Evolutionary conservation across 2,113 vertebrate genomes (phyloP).

Genomic region (Chitala chitala): DNA sequence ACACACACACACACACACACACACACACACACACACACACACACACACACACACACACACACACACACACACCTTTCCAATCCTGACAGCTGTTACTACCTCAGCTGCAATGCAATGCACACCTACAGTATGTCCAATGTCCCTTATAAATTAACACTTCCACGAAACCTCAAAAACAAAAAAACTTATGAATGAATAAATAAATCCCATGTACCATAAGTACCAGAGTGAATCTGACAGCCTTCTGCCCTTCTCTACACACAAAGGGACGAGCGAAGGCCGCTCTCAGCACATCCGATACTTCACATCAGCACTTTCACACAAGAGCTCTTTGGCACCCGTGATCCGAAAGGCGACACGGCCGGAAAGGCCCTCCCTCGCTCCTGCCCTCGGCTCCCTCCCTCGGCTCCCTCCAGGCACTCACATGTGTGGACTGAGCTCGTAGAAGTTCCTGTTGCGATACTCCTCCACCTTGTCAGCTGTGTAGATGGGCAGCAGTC

Average conservation of each 20-base stretch:
- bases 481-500: slow-evolving; percentile 82
- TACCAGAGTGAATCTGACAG: too few relatives aligned
- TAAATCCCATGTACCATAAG: too few relatives aligned
- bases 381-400: neutral
- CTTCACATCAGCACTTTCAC: slow-evolving; percentile 16
- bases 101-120: too few relatives aligned
- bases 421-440: slow-evolving; percentile 98
- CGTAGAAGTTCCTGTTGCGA: slow-evolving; percentile 97
- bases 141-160: too few relatives aligned
- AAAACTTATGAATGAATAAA: too few relatives aligned
- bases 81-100: too few relatives aligned
- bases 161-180: too few relatives aligned
- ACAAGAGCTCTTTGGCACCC: slow-evolving; percentile 23
- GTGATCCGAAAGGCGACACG: neutral
- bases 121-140: neutral
- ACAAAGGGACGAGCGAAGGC: neutral
- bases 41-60: too few relatives aligned
- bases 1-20: too few relatives aligned
- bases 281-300: neutral
- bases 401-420: slow-evolving; percentile 43
- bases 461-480: slow-evolving; percentile 98
- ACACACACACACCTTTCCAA: too few relatives aligned
- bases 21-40: too few relatives aligned
- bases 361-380: too few relatives aligned
- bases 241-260: neutral